phyloP scores from a whole-genome alignment of 2,797 vertebrate genomes.

The Leptoclinus maculatus region DNA sequence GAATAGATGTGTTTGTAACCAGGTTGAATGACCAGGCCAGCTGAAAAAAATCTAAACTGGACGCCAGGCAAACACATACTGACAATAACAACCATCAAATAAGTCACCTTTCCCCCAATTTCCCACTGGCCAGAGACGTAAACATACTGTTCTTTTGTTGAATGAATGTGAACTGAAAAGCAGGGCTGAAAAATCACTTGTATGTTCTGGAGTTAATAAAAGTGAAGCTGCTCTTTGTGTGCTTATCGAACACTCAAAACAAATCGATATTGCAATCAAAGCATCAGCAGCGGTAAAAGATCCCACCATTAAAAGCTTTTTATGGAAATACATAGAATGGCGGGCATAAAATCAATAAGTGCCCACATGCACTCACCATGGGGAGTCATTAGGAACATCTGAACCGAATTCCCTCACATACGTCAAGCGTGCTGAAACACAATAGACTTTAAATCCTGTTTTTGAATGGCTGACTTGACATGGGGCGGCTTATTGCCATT shows the following conservation, averaged over 20 bases:
- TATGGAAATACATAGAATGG: slow-evolving; percentile 52
- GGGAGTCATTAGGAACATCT: slow-evolving; percentile 73
- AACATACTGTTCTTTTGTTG: neutral
- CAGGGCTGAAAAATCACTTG: neutral
- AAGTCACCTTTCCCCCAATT: neutral
- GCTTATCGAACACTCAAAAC: slow-evolving; percentile 25
- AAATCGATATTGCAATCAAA: slow-evolving; percentile 50
- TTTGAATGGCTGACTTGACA: slow-evolving; percentile 71
- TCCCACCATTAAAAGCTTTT: slow-evolving; percentile 45
- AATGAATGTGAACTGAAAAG: neutral
- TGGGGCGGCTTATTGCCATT: slow-evolving; percentile 60
- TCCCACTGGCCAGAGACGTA: neutral
- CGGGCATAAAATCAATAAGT: slow-evolving; percentile 70
- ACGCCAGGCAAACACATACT: neutral
- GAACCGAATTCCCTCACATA: slow-evolving; percentile 71
- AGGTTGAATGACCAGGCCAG: neutral
- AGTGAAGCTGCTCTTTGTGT: slow-evolving; percentile 16
- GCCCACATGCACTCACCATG: slow-evolving; percentile 57
- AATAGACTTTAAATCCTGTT: slow-evolving; percentile 78
- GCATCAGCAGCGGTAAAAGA: slow-evolving; percentile 30
- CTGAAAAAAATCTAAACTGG: neutral
- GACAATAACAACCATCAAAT: neutral
- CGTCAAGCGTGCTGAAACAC: slow-evolving; percentile 73
- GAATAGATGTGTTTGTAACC: neutral
- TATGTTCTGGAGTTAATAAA: neutral